phyloP scores from a whole-genome alignment of 2,888 invertebrate species.

The Acanthococcus lagerstroemiae region DNA sequence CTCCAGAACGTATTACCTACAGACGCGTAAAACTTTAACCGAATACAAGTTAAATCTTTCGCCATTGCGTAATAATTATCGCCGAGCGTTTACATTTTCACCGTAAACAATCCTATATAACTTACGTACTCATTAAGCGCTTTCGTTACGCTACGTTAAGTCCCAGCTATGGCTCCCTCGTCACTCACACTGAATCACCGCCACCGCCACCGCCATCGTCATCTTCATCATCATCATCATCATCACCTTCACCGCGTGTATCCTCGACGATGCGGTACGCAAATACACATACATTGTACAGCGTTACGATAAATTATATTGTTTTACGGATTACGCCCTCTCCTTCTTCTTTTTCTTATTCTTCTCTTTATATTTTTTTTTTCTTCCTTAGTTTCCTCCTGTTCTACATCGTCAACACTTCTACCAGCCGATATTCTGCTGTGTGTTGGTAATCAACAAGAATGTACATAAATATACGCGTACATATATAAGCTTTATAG shows the following conservation, averaged over 20 bases:
- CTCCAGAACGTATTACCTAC: constrained; percentile 12
- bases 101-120: constrained; percentile 25
- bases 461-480: too few relatives aligned
- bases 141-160: background rate
- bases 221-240: background rate
- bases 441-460: too few relatives aligned
- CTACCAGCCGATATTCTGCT: too few relatives aligned
- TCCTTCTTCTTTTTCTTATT: too few relatives aligned
- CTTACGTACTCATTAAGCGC: background rate
- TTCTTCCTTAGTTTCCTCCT: too few relatives aligned
- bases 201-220: background rate
- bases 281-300: background rate
- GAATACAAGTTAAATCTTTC: constrained; percentile 11
- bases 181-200: too few relatives aligned
- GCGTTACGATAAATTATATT: background rate
- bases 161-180: too few relatives aligned
- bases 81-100: constrained; percentile 20
- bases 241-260: background rate
- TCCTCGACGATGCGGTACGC: background rate
- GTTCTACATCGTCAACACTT: too few relatives aligned
- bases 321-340: too few relatives aligned
- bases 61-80: constrained; percentile 26
- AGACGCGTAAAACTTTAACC: background rate
- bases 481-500: too few relatives aligned
- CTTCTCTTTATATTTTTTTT: too few relatives aligned